Evolutionary conservation across 1,140 invertebrate species (phyloP).

Genomic region (Drosophila kikkawai): DNA sequence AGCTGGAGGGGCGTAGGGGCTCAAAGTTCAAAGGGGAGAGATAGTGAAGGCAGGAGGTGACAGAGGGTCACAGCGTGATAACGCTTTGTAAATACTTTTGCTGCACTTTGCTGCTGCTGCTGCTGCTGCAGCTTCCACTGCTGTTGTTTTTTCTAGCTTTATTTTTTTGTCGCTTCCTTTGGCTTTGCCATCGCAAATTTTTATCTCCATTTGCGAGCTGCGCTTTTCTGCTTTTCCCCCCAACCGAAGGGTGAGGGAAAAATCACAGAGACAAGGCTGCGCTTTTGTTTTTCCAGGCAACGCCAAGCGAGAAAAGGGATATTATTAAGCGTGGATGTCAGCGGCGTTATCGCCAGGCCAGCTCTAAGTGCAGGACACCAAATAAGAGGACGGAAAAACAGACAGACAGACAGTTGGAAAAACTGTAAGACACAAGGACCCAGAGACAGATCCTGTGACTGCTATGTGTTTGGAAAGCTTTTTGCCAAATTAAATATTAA

Average conservation of each 20-base stretch:
- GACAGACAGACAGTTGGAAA: constrained; percentile 7
- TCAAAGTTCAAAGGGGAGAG: constrained; percentile 37
- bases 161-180: constrained; percentile 78
- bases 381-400: constrained; percentile 35
- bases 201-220: constrained; percentile 77
- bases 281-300: constrained; percentile 72
- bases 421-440: constrained; percentile 20
- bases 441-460: constrained; percentile 19
- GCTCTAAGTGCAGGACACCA: constrained; percentile 62
- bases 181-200: constrained; percentile 77
- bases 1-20: not conserved
- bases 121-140: constrained; percentile 25
- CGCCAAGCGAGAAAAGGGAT: constrained; percentile 62
- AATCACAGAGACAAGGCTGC: constrained; percentile 58
- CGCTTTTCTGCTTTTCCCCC: constrained; percentile 47
- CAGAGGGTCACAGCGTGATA: constrained; percentile 71
- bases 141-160: constrained; percentile 41
- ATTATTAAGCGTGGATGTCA: constrained; percentile 83
- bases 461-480: constrained; percentile 71
- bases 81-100: constrained; percentile 82
- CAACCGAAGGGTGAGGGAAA: constrained; percentile 12
- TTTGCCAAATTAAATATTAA: constrained; percentile 84
- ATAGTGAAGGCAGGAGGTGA: constrained; percentile 16
- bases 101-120: constrained; percentile 70
- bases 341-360: constrained; percentile 68